These are phyloP conservation scores for Caenorhabditis afra DNA, from an alignment of 2,888 invertebrate species.

Conservation along the genomic window DNA sequence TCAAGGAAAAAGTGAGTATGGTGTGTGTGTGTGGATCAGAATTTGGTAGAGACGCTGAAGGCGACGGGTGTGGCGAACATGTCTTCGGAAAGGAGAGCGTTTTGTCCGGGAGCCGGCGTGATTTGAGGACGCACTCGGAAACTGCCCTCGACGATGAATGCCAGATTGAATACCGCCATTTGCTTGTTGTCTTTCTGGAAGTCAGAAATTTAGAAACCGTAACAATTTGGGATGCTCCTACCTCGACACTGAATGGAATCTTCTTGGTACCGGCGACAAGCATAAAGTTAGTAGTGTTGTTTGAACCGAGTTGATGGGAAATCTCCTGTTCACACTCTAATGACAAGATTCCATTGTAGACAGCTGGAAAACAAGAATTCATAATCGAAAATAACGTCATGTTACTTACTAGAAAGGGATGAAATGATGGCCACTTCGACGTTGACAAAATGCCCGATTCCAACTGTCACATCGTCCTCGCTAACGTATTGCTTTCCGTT, in stretches of 20 bases:
- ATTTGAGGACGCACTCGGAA: constrained; percentile 70
- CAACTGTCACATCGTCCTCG: constrained; percentile 75
- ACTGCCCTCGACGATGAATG: constrained; percentile 76
- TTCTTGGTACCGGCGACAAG: constrained; percentile 68
- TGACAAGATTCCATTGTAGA: constrained; percentile 68
- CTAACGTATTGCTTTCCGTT: constrained; percentile 71
- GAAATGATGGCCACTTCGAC: constrained; percentile 73
- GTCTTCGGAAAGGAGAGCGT: constrained; percentile 61
- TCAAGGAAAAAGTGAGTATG: not conserved
- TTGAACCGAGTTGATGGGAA: constrained; percentile 64
- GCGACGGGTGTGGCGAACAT: constrained; percentile 67
- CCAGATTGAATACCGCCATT: constrained; percentile 27
- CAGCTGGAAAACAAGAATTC: constrained; percentile 47
- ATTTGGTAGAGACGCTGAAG: constrained; percentile 65
- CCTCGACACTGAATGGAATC: constrained; percentile 71
- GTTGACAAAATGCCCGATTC: constrained; percentile 73
- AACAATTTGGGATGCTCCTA: constrained; percentile 28
- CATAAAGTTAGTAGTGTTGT: constrained; percentile 70
- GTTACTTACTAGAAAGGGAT: constrained; percentile 61
- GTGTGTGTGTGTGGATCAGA: constrained; percentile 25
- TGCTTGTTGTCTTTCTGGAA: constrained; percentile 44
- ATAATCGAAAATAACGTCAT: not conserved
- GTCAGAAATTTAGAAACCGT: not conserved
- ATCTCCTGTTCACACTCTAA: constrained; percentile 78
- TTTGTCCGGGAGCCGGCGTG: constrained; percentile 59